Evolutionary conservation across 1,140 invertebrate species (phyloP).

Genomic region (Ctenoplectra terminalis): DNA sequence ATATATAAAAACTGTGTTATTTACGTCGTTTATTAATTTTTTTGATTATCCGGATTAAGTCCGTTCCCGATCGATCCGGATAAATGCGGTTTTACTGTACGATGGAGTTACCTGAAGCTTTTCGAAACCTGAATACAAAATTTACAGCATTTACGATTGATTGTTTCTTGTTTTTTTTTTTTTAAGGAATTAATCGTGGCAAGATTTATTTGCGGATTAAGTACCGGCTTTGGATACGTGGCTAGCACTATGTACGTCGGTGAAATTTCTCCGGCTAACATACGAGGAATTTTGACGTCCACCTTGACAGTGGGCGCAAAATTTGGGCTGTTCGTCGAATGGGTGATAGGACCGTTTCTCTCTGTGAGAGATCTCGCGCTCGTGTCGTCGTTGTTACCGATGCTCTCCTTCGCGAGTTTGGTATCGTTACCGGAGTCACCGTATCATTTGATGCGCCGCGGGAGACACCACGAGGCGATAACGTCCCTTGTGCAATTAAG

Average conservation of each 20-base stretch:
- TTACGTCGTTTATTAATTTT: no score
- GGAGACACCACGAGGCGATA: constrained; percentile 84
- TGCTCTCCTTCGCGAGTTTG: constrained; percentile 85
- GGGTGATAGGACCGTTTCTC: constrained; percentile 85
- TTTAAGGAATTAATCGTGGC: constrained; percentile 56
- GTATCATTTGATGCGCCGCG: constrained; percentile 85
- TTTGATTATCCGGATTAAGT: no score
- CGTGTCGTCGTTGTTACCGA: constrained; percentile 82
- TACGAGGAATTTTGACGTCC: constrained; percentile 87
- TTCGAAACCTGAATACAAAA: no score
- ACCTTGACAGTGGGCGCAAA: constrained; percentile 83
- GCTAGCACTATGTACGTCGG: constrained; percentile 85
- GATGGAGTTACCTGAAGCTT: no score
- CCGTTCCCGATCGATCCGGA: no score
- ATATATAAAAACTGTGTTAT: no score
- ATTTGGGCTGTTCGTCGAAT: constrained; percentile 86
- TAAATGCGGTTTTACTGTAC: no score
- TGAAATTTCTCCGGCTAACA: constrained; percentile 85
- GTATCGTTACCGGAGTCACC: constrained; percentile 89
- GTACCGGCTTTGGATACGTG: constrained; percentile 86
- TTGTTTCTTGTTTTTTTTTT: not conserved
- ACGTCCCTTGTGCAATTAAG: constrained; percentile 84
- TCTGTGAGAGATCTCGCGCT: constrained; percentile 83
- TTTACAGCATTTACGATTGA: no score
- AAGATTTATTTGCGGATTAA: constrained; percentile 84